phyloP scores from a whole-genome alignment of 1,140 invertebrate species.

The Luehdorfia chinensis region DNA sequence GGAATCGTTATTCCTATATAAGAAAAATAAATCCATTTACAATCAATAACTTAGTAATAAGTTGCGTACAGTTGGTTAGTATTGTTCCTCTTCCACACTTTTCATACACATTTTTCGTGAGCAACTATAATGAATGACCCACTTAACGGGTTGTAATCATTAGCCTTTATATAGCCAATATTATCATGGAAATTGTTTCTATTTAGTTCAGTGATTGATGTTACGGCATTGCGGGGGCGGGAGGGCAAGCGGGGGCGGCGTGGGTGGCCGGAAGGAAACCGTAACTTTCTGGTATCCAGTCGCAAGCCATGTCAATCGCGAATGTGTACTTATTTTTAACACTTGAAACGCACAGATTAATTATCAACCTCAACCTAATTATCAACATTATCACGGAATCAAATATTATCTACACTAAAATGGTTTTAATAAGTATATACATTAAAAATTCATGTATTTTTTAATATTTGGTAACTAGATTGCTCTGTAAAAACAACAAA shows the following conservation, averaged over 20 bases:
- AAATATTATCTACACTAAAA: too few relatives aligned
- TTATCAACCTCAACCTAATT: not conserved
- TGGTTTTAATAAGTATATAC: too few relatives aligned
- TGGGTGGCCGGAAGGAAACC: slow-evolving; percentile 69
- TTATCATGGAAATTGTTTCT: slow-evolving; percentile 50
- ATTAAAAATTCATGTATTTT: too few relatives aligned
- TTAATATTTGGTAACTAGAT: too few relatives aligned
- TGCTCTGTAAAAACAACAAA: too few relatives aligned
- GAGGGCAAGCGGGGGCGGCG: slow-evolving; percentile 47
- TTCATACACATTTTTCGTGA: slow-evolving; percentile 10
- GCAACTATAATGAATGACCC: not conserved
- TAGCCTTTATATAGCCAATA: slow-evolving; percentile 27
- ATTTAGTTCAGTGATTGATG: slow-evolving; percentile 56
- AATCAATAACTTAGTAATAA: too few relatives aligned
- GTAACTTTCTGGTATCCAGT: slow-evolving; percentile 43
- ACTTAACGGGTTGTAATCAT: slow-evolving; percentile 26
- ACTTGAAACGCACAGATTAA: not conserved
- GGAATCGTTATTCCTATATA: too few relatives aligned
- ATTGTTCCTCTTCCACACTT: too few relatives aligned
- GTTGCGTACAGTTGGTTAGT: too few relatives aligned
- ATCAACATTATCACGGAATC: not conserved
- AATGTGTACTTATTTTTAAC: not conserved
- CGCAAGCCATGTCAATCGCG: not conserved
- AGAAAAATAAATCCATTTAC: too few relatives aligned
- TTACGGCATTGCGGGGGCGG: slow-evolving; percentile 41